Base-by-base conservation (phyloP, 2,888 invertebrate genomes). In the Graphium colonna region DNA sequence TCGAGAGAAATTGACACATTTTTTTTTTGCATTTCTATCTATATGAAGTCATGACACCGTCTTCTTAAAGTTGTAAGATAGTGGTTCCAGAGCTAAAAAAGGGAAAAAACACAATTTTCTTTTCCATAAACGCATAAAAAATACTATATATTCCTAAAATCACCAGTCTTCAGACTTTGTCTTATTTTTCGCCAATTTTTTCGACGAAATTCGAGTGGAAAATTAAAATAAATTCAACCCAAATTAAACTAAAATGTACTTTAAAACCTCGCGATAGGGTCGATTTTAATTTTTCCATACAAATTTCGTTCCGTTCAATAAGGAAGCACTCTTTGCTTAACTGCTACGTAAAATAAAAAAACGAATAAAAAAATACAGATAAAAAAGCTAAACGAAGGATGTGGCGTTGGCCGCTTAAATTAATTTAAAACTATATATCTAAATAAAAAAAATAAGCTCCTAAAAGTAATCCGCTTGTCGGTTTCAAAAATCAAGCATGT, bases 401-500 rank as follows among this genome's bases (percentile, higher is more conserved):
- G 87, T 83, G 86, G 86, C 87, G 79, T 85, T 79, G 73, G 26
- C n/a, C n/a, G 16, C 31, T 38, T 31, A 31, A 31, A 17, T 33
- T 36, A 21, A 47, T 12, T 47, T 12, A 67, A 63, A n/a, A n/a
- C n/a, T 61, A 59, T 56, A 55, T 57, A 60, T 59, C 65, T 61
- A 60, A 44, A 59, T 62, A 65, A 60, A 44, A 21, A 46, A 33
- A 10, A 12, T 38, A 44, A 42, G 8, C 33, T 33, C n/a, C n/a
- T 10, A 10, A 33, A 7, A 33, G 33, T 12, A 12, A 17, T 31
- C 31, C 41, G 21, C 8, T 26, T 15, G 44, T 38, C 53, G 42
- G 38, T 52, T 61, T 73, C 73, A 85, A 77, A 86, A 87, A 67
- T 87, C 86, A 71, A 88, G 76, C 89, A 87, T 86, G 88, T 85